Evolutionary conservation across 2,113 vertebrate genomes (phyloP).

Genomic region (Pomatostomus ruficeps): DNA sequence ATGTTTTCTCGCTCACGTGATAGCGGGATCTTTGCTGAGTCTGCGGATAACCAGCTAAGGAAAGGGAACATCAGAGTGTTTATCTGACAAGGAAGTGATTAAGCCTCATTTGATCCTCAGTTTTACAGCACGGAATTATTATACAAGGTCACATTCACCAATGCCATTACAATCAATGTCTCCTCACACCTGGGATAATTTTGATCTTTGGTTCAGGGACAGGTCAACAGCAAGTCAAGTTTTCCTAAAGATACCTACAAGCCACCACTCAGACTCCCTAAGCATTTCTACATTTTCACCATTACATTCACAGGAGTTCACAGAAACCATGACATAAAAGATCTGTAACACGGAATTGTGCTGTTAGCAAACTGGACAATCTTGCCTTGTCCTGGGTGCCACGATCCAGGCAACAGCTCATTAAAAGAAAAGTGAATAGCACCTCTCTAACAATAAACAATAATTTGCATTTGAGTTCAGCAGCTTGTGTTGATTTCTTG

Average conservation of each 20-base stretch:
- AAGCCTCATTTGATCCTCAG: background rate
- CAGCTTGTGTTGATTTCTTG: background rate
- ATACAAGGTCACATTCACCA: background rate
- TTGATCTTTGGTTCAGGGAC: background rate
- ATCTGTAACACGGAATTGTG: background rate
- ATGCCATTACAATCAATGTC: fast-evolving
- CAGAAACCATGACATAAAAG: background rate
- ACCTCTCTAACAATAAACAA: background rate
- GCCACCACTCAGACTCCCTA: background rate
- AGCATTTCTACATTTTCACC: background rate
- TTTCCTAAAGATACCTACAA: background rate
- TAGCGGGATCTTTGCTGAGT: background rate
- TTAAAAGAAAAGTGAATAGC: background rate
- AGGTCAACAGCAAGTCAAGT: fast-evolving
- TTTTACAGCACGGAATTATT: background rate
- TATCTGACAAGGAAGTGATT: background rate
- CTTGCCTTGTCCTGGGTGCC: background rate
- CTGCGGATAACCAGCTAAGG: background rate
- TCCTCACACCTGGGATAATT: background rate
- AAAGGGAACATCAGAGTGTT: background rate
- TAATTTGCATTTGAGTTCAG: background rate
- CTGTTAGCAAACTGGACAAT: background rate
- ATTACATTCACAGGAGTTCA: background rate
- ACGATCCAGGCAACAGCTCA: background rate
- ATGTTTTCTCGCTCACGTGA: background rate